Evolutionary conservation across 2,888 invertebrate species (phyloP), one percentile per base, ranked within the genome.

Genomic region (Chaetogeoica ovagalla): DNA sequence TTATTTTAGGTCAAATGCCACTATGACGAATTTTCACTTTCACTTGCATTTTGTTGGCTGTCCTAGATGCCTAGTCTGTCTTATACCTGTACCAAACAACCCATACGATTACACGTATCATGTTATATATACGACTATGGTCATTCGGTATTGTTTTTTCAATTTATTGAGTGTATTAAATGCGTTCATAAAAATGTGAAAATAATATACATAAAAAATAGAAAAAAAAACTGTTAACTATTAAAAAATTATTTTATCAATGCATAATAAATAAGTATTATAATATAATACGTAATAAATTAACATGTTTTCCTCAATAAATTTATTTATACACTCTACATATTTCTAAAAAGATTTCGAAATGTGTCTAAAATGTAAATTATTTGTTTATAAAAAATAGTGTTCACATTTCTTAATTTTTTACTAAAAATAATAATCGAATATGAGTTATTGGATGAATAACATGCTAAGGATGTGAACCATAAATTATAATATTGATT

Each of bases 61-160:
- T 60, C 76, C 76, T 69, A 77, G 75, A 75, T 66, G n/a, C 37
- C 15, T n/a, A 39, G 57, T 75, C 17, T 52, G 11, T 66, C 21
- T 21, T 23, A 13, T 23, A 52, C 17, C 15, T 37, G 62, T n/a
- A 13, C 17, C 37, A 65, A 3, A 7, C 15, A 21, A 63, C 15
- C 21, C 15, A 37, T 37, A 15, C 52, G 9, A 43, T 43, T 43
- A 43, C 11, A 30, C 30, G 30, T 30, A 30, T 43, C 11, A 43
- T n/a, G n/a, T n/a, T n/a, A n/a, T n/a, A n/a, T 11, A 43, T 43
- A 43, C 11, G 11, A 9, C 6, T 11, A 7, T 48, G 48, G 48
- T 48, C 15, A 48, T 48, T 48, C 13, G 13, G 15, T 48, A 48
- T 48, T 11, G 43, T 15, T 13, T 48, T 48, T 48, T 13, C 11